Percentiles rank a stretch among this genome's conserved stretches.
phyloP scores from a whole-genome alignment of 2,797 vertebrate genomes.

The Neomorphus geoffroyi region DNA sequence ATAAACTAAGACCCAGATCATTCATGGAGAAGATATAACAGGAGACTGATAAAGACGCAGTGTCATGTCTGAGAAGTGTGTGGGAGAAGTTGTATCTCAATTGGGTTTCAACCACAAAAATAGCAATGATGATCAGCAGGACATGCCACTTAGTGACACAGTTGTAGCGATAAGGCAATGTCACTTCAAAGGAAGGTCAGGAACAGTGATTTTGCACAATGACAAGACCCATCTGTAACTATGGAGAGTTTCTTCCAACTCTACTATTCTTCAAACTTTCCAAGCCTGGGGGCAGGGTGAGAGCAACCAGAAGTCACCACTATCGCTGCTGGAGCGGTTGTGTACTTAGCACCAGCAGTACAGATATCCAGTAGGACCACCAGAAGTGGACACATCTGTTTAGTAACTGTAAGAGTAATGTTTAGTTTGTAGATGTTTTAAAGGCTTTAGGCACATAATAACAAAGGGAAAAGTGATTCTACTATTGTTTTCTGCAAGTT shows the following conservation, averaged over 20 bases:
- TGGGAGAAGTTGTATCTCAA: not conserved
- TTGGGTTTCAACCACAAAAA: not conserved
- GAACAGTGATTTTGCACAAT: not conserved
- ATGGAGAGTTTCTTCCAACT: not conserved
- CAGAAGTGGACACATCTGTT: not conserved
- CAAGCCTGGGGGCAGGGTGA: not conserved
- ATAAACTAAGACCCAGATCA: not conserved
- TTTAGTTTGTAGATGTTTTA: not conserved
- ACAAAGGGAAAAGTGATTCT: not conserved
- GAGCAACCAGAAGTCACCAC: not conserved
- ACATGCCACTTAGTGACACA: not conserved
- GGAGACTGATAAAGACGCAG: not conserved
- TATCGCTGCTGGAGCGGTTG: not conserved
- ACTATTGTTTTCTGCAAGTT: not conserved
- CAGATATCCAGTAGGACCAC: rapidly evolving
- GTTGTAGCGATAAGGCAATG: not conserved
- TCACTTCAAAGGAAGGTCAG: not conserved
- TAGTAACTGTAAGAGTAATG: not conserved
- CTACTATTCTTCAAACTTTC: not conserved
- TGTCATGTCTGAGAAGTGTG: not conserved
- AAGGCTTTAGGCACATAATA: not conserved
- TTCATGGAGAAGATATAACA: not conserved
- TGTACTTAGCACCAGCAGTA: not conserved
- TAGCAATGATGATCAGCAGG: not conserved
- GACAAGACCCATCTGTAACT: not conserved